These are phyloP conservation scores for Phylloscopus trochiloides DNA, from an alignment of 2,113 vertebrate species.

Conservation along the genomic window DNA sequence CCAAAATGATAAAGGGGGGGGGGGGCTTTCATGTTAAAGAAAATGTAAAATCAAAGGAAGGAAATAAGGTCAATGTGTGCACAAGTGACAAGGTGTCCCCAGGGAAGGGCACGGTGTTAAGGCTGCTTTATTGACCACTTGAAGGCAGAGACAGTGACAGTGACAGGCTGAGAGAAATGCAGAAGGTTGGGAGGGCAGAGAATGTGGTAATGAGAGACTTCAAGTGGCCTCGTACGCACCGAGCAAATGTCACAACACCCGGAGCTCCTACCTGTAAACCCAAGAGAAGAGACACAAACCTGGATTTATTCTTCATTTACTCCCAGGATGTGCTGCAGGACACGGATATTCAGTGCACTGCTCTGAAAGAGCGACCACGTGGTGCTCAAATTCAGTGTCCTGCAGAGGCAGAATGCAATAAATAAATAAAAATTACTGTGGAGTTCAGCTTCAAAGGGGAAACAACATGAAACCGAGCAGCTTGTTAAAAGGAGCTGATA, in stretches of 20 bases:
- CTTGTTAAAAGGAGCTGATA: not conserved
- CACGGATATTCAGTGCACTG: not conserved
- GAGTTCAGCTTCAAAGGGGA: not conserved
- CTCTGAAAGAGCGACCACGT: not conserved
- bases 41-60: slow-evolving; percentile 27
- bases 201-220: not conserved
- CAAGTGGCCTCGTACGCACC: not conserved
- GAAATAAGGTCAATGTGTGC: slow-evolving; percentile 30
- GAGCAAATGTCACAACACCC: not conserved
- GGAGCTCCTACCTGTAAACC: not conserved
- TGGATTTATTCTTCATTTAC: not conserved
- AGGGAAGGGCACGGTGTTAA: not conserved
- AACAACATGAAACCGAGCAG: not conserved
- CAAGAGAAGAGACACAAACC: not conserved
- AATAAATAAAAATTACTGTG: not conserved
- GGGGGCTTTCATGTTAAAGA: not conserved
- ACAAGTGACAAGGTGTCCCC: slow-evolving; percentile 18
- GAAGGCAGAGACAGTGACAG: slow-evolving; percentile 10
- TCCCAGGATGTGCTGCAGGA: not conserved
- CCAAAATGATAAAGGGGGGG: not conserved
- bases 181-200: not conserved
- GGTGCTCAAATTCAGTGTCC: not conserved
- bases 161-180: not conserved
- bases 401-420: not conserved
- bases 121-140: slow-evolving; percentile 23